These are phyloP conservation scores for Rhombomys opimus DNA, from an alignment of 2,113 vertebrate genomes.

Conservation along the genomic window DNA sequence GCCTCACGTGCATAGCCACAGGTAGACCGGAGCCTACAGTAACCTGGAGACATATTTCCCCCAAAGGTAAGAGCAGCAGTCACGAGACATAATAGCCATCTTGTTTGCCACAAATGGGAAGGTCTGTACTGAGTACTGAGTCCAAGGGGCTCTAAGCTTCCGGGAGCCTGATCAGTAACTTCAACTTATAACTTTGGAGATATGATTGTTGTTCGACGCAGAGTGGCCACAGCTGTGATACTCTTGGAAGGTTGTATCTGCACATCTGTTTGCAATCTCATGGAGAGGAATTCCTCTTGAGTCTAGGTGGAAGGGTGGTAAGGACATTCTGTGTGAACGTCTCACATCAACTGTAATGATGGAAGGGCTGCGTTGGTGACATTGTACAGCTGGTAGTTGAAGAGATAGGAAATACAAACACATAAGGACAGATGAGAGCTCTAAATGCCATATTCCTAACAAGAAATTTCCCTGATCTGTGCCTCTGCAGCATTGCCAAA, in stretches of 20 bases:
- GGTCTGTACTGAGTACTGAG: neutral
- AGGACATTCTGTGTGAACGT: neutral
- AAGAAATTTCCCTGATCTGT: neutral
- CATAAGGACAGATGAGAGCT: neutral
- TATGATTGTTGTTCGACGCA: neutral
- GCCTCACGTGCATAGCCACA: conserved; percentile 95
- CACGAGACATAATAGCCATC: neutral
- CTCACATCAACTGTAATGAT: neutral
- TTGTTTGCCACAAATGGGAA: neutral
- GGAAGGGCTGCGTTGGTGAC: neutral
- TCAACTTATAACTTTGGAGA: fast-evolving
- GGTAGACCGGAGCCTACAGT: conserved; percentile 96
- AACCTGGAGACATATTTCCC: conserved; percentile 96
- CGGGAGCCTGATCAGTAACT: neutral
- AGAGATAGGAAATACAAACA: conserved; percentile 9
- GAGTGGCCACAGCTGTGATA: neutral
- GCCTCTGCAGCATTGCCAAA: neutral
- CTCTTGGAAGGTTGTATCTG: neutral
- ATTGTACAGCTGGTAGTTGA: neutral
- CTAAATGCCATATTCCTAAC: neutral
- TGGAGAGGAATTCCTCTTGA: neutral
- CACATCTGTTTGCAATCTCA: neutral
- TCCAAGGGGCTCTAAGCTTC: fast-evolving
- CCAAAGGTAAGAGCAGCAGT: conserved; percentile 90
- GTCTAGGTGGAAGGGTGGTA: neutral